These are phyloP conservation scores for Tryphoninae sp. DNA, from an alignment of 2,888 invertebrate species.

Conservation along the genomic window DNA sequence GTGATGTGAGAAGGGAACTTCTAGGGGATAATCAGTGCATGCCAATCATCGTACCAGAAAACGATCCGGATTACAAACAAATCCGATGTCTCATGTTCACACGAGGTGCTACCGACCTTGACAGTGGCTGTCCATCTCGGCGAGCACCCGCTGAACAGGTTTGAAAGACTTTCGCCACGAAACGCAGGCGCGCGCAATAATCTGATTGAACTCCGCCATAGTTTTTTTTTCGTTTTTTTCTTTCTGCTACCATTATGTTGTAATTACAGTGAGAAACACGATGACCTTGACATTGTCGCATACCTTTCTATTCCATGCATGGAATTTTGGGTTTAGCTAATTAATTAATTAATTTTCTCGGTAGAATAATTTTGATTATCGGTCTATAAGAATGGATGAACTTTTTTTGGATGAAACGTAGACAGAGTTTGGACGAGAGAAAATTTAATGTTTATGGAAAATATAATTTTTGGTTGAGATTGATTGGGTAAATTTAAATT, in stretches of 20 bases:
- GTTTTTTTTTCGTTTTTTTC: conserved; percentile 9
- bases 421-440: background rate
- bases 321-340: background rate
- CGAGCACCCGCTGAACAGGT: conserved; percentile 88
- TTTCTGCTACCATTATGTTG: conserved; percentile 14
- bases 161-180: conserved; percentile 65
- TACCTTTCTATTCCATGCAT: background rate
- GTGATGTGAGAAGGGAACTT: conserved; percentile 82
- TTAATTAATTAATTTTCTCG: background rate
- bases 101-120: conserved; percentile 86
- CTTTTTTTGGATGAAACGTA: background rate
- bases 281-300: conserved; percentile 14
- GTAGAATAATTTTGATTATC: background rate
- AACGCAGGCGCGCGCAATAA: background rate
- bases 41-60: conserved; percentile 80
- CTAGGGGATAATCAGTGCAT: conserved; percentile 73
- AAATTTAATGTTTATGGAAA: background rate
- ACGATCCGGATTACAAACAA: conserved; percentile 83
- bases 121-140: conserved; percentile 83
- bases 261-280: conserved; percentile 7
- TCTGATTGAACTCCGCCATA: background rate
- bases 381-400: background rate
- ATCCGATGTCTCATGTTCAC: conserved; percentile 89
- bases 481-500: too few species aligned
- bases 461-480: background rate